Evolutionary conservation across 2,888 invertebrate species (phyloP), one percentile per base, ranked within the genome.

Genomic region (Euproctis similis): DNA sequence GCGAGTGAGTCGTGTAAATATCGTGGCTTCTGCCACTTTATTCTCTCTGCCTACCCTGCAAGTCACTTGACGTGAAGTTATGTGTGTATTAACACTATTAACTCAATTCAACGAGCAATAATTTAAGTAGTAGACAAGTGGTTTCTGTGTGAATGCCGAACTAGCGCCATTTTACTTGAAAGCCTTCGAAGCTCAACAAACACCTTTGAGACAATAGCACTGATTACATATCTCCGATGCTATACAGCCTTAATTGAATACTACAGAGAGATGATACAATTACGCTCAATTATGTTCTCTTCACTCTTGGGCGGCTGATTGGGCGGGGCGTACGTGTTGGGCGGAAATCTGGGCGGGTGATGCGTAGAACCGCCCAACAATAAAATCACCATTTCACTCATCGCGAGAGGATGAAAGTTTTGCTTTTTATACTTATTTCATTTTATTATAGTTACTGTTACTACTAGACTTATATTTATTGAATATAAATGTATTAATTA

Each of bases 221-320:
- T 75, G 60, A 78, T 78, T 74, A 60, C 46, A 34, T 40, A 45
- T 49, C 28, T 35, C 42, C 39, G 46, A 44, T 48, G 55, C 43
- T 50, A 47, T 46, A 38, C 34, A 38, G 42, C 42, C 42, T 57
- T 78, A 80, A 81, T 77, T 76, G 66, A 78, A 80, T 80, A 65
- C 57, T 56, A 45, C 42, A 42, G 43, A 35, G 56, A 55, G 60
- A 57, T 72, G 68, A 78, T 78, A 77, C 63, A 72, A 78, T 81
- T 78, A 80, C 59, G 55, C 53, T 66, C 74, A 75, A 78, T 80
- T 78, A 80, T 69, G 57, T 54, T 36, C 43, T 55, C 51, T 36
- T 31, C 24, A 47, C 39, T 48, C 40, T 62, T n/a, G 66, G 67
- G 63, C 62, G 63, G 66, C 42, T 36, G 37, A 42, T 65, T n/a